A percentile compares a stretch with the other conserved stretches of the same genome.
Evolutionary conservation across 53 echinoderm and acorn worm species (phyloP).

Genomic region (Holothuria scabra): DNA sequence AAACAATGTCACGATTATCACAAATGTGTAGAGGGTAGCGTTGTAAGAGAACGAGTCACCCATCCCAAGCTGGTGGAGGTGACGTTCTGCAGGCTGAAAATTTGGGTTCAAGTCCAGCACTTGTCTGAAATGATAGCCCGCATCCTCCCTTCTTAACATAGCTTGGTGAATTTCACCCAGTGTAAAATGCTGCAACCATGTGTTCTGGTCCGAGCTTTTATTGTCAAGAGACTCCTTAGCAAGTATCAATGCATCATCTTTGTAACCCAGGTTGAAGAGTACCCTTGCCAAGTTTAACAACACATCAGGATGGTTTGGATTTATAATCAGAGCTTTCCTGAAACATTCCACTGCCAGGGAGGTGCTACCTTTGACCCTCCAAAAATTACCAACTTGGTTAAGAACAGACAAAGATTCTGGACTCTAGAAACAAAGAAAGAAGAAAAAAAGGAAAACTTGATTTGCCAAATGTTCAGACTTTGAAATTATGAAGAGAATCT

Average conservation of each 20-base stretch:
- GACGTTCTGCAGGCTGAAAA: slow-evolving; percentile 89
- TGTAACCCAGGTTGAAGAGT: slow-evolving; percentile 89
- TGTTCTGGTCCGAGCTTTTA: slow-evolving; percentile 87
- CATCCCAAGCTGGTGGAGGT: slow-evolving; percentile 82
- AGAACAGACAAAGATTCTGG: slow-evolving; percentile 87
- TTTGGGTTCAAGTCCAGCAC: slow-evolving; percentile 92
- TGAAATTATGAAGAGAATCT: neutral
- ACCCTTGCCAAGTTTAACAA: slow-evolving; percentile 93
- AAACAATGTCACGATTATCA: slow-evolving; percentile 84
- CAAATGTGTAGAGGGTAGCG: slow-evolving; percentile 86
- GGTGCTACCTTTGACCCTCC: slow-evolving; percentile 94
- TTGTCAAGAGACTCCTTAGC: slow-evolving; percentile 81
- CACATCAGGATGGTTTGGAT: slow-evolving; percentile 91
- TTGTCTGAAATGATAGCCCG: slow-evolving; percentile 80
- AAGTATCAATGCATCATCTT: slow-evolving; percentile 75
- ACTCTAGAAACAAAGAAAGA: slow-evolving; percentile 60
- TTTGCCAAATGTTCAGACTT: neutral
- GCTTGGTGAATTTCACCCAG: slow-evolving; percentile 90
- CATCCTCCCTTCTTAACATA: slow-evolving; percentile 75
- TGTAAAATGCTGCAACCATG: slow-evolving; percentile 97
- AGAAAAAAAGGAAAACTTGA: neutral
- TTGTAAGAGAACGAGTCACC: slow-evolving; percentile 64
- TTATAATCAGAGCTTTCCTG: slow-evolving; percentile 82
- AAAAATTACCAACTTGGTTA: slow-evolving; percentile 98
- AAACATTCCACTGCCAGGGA: slow-evolving; percentile 94